A percentile compares a stretch with the other conserved stretches of the same genome.
These are phyloP conservation scores for Molorchus minor DNA, from an alignment of 2,888 invertebrate genomes.

Conservation along the genomic window DNA sequence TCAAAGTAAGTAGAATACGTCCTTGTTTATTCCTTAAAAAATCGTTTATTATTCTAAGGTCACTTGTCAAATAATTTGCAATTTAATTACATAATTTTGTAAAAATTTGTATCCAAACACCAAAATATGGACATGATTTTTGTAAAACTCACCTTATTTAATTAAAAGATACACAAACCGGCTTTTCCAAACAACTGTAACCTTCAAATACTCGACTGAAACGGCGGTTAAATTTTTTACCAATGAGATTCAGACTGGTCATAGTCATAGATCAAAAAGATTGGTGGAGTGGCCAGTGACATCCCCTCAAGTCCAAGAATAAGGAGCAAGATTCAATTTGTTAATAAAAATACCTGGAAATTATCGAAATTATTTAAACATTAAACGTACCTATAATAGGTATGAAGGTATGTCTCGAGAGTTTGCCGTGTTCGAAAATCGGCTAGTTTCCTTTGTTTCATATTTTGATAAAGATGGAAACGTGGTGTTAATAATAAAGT, in stretches of 20 bases:
- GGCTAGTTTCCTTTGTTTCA: no score
- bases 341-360: no score
- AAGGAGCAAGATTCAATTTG: conserved; percentile 1
- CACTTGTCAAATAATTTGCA: conserved; percentile 16
- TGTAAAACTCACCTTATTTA: conserved; percentile 15
- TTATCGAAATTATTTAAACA: no score
- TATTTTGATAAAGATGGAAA: no score
- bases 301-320: no score
- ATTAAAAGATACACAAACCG: conserved; percentile 13
- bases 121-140: background rate
- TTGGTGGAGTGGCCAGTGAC: conserved; percentile 15
- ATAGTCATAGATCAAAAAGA: conserved; percentile 31
- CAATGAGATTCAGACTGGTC: conserved; percentile 30
- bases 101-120: no score
- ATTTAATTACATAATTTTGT: background rate
- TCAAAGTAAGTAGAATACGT: conserved; percentile 19
- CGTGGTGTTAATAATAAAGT: no score
- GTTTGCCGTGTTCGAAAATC: no score
- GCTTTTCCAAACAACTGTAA: conserved; percentile 24
- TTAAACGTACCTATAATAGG: no score
- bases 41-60: conserved; percentile 20
- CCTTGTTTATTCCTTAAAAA: conserved; percentile 14
- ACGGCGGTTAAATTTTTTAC: conserved; percentile 33
- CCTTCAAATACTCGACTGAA: conserved; percentile 30
- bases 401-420: no score